Percentiles rank a stretch among this genome's conserved stretches.
Conservation (phyloP, 2,888 invertebrate genomes). For the Lapara coniferarum region DNA sequence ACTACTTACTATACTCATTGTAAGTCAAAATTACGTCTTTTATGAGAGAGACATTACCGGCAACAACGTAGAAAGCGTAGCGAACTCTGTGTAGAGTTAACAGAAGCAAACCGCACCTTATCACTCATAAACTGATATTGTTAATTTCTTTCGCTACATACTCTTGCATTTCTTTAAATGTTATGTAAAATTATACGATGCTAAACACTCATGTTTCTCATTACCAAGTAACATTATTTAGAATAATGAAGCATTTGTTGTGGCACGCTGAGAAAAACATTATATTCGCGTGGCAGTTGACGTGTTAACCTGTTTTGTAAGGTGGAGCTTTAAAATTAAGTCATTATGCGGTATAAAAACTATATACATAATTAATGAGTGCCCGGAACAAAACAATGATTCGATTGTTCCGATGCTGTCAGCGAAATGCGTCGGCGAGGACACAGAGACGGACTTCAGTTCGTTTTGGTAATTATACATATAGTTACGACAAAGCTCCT, state of each 20-base stretch:
- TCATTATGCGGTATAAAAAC: slow-evolving; percentile 59
- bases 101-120: too few relatives aligned
- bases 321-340: slow-evolving; percentile 54
- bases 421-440: slow-evolving; percentile 43
- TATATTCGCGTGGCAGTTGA: slow-evolving; percentile 19
- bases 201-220: slow-evolving; percentile 5
- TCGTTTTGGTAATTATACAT: slow-evolving; percentile 9
- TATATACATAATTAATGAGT: slow-evolving; percentile 65
- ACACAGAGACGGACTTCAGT: slow-evolving; percentile 31
- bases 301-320: slow-evolving; percentile 21
- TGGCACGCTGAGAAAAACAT: slow-evolving; percentile 23
- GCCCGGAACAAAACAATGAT: slow-evolving; percentile 60
- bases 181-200: not conserved
- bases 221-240: slow-evolving; percentile 16
- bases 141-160: too few relatives aligned
- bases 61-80: too few relatives aligned
- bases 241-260: slow-evolving; percentile 20
- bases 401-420: slow-evolving; percentile 53
- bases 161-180: too few relatives aligned
- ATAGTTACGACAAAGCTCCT: not conserved
- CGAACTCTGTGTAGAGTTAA: too few relatives aligned
- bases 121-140: too few relatives aligned
- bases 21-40: too few relatives aligned
- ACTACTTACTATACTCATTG: too few relatives aligned
- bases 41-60: too few relatives aligned